phyloP scores from a whole-genome alignment of 2,113 vertebrate species.

The Pelmatolapia mariae region DNA sequence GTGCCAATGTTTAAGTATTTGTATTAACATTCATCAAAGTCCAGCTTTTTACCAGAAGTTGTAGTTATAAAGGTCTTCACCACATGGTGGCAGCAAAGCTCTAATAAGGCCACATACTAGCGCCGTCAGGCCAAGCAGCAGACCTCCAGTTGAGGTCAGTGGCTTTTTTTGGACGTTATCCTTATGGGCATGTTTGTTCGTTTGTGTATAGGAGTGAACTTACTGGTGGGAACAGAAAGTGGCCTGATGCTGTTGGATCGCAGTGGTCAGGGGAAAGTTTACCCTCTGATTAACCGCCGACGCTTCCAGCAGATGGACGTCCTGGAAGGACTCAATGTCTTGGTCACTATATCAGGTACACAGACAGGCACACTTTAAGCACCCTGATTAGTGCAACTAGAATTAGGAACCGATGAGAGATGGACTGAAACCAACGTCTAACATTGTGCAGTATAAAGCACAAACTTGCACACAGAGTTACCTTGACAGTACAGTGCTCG shows the following conservation, averaged over 20 bases:
- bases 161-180: neutral
- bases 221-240: slow-evolving; percentile 95
- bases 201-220: slow-evolving; percentile 83
- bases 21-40: neutral
- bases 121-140: too few relatives aligned
- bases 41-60: neutral
- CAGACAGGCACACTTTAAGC: neutral
- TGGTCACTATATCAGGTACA: slow-evolving; percentile 97
- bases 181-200: neutral
- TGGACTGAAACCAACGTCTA: neutral
- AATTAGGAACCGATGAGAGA: neutral
- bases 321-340: slow-evolving; percentile 93
- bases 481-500: neutral
- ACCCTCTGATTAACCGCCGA: slow-evolving; percentile 91
- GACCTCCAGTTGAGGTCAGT: neutral
- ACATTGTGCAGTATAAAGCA: neutral
- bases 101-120: neutral
- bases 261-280: slow-evolving; percentile 97
- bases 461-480: neutral
- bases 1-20: neutral
- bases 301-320: slow-evolving; percentile 99
- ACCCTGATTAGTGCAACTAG: neutral
- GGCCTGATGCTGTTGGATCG: slow-evolving; percentile 97
- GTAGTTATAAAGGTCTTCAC: neutral
- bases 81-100: slow-evolving; percentile 31